phyloP scores from a whole-genome alignment of 2,797 vertebrate genomes.

The Caiman crocodilus region DNA sequence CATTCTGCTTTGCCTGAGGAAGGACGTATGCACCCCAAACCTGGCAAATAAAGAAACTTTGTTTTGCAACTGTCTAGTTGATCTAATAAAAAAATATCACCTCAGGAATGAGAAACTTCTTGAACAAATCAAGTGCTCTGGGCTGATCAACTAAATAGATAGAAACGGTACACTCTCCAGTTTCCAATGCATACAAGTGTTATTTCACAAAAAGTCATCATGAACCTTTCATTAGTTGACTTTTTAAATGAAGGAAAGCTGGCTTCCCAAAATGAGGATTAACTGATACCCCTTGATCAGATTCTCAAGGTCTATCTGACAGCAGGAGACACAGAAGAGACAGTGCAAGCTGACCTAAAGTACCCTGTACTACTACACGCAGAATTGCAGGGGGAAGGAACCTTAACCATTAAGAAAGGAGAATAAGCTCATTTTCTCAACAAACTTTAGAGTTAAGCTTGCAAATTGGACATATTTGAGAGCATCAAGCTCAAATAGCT shows the following conservation, averaged over 20 bases:
- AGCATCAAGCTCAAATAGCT: fast-evolving
- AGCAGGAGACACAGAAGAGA: conserved; percentile 66
- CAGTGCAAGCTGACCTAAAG: conserved; percentile 48
- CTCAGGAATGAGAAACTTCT: neutral
- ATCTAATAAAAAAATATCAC: too few species aligned
- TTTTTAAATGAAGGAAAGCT: conserved; percentile 75
- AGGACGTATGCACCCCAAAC: too few species aligned
- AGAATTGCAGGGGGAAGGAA: conserved; percentile 28
- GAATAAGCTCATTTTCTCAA: neutral
- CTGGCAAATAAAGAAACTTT: too few species aligned
- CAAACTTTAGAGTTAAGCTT: neutral
- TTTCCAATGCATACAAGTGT: conserved; percentile 55
- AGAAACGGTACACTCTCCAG: neutral
- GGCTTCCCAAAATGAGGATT: conserved; percentile 59
- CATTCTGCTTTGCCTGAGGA: too few species aligned
- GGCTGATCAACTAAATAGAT: neutral
- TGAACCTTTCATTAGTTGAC: conserved; percentile 58
- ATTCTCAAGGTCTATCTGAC: conserved; percentile 69
- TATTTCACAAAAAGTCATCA: too few species aligned
- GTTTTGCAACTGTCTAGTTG: too few species aligned
- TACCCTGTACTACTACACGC: conserved; percentile 28
- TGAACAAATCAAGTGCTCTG: neutral
- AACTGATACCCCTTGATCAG: conserved; percentile 62
- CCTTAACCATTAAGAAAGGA: neutral
- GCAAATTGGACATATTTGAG: neutral